Percentiles rank a stretch among this genome's conserved stretches.
phyloP scores from a whole-genome alignment of 2,113 vertebrate genomes.

The Spizaetus ornatus region DNA sequence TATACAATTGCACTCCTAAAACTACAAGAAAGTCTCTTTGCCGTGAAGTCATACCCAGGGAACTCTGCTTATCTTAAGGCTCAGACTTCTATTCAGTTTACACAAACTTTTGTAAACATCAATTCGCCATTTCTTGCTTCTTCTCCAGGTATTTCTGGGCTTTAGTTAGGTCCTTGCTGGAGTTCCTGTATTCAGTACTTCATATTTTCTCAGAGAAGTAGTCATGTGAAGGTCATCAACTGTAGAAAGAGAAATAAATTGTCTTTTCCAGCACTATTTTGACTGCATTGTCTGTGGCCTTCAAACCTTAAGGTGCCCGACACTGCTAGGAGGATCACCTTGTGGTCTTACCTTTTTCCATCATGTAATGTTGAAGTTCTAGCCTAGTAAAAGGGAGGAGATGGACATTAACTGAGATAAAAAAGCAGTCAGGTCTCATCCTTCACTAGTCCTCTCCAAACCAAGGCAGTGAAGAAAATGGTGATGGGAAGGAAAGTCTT shows the following conservation, averaged over 20 bases:
- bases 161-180: not conserved
- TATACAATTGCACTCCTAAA: not conserved
- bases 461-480: not conserved
- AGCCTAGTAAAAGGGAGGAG: not conserved
- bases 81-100: not conserved
- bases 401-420: not conserved
- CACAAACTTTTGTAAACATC: not conserved
- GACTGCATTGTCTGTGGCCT: not conserved
- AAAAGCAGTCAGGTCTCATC: not conserved
- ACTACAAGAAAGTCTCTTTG: not conserved
- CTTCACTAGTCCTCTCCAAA: not conserved
- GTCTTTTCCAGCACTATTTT: not conserved
- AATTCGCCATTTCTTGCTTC: not conserved
- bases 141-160: not conserved
- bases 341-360: not conserved
- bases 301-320: not conserved
- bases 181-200: not conserved
- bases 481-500: not conserved
- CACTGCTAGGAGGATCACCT: not conserved
- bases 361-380: not conserved
- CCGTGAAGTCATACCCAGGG: not conserved
- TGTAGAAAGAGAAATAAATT: not conserved
- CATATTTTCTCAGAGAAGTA: not conserved
- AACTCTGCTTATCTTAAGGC: not conserved
- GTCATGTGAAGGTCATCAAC: not conserved